Conservation (phyloP, 30 jellyfish, hydroid and myxozoan species). For the Turritopsis rubra region DNA sequence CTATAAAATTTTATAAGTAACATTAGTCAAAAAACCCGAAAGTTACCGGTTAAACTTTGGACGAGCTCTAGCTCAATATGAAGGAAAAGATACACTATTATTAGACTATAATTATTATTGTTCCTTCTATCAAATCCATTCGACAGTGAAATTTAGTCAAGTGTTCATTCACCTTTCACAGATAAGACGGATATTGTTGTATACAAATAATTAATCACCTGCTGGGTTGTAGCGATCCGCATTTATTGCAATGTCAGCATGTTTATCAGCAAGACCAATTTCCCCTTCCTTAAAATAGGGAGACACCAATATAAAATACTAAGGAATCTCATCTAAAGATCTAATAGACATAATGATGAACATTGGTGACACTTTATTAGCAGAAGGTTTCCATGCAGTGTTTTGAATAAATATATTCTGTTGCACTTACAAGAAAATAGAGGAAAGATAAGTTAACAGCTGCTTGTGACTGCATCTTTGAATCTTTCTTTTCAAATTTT, state of each 20-base stretch:
- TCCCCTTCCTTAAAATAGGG: conserved; percentile 86
- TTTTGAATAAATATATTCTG: too few species aligned
- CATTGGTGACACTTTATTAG: too few species aligned
- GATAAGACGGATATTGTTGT: too few species aligned
- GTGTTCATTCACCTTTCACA: too few species aligned
- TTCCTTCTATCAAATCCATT: too few species aligned
- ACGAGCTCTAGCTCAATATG: too few species aligned
- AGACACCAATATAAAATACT: background rate
- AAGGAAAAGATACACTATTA: background rate
- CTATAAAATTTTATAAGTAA: conserved; percentile 31
- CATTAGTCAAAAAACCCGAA: too few species aligned
- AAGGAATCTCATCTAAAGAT: background rate
- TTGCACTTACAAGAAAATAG: conserved; percentile 78
- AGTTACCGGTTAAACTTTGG: too few species aligned
- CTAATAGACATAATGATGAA: background rate
- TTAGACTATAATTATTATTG: too few species aligned
- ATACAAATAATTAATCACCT: conserved; percentile 40
- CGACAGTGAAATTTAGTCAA: too few species aligned
- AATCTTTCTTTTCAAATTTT: conserved; percentile 88
- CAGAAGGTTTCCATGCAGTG: too few species aligned
- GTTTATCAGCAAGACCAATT: conserved; percentile 82
- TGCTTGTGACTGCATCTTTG: conserved; percentile 99
- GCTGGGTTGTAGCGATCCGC: conserved; percentile 98
- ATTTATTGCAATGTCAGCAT: conserved; percentile 89
- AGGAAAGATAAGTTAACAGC: conserved; percentile 90